phyloP scores from a whole-genome alignment of 2,888 invertebrate genomes.

The Automeris io region DNA sequence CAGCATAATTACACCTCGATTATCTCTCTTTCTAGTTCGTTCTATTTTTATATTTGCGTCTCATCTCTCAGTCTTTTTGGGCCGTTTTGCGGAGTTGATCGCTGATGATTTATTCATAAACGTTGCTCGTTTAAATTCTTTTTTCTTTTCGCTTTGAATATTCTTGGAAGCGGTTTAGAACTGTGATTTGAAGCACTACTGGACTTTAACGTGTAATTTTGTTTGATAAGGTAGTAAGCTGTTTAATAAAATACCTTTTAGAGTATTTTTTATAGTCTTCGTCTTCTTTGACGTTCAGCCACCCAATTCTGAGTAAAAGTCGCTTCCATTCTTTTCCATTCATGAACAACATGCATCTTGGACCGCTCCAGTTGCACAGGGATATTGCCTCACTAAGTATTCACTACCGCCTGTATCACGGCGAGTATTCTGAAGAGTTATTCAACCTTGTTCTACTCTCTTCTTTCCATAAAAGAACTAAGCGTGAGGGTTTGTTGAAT shows the following conservation, averaged over 20 bases:
- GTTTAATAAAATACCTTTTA: neutral
- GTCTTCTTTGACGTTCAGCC: too few relatives aligned
- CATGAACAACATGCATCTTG: too few relatives aligned
- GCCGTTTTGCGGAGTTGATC: constrained; percentile 32
- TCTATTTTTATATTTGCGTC: constrained; percentile 18
- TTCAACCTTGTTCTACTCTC: too few relatives aligned
- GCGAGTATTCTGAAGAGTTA: too few relatives aligned
- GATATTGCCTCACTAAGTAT: too few relatives aligned
- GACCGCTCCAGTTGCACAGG: too few relatives aligned
- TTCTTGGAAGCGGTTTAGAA: constrained; percentile 39
- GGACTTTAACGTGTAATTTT: constrained; percentile 29
- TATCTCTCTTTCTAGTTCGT: constrained; percentile 35
- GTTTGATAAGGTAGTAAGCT: neutral
- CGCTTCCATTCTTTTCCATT: too few relatives aligned
- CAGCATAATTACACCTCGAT: constrained; percentile 63
- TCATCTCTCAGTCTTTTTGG: constrained; percentile 31
- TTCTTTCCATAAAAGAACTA: too few relatives aligned
- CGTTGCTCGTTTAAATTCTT: constrained; percentile 33
- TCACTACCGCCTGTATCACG: too few relatives aligned
- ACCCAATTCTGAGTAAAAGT: too few relatives aligned
- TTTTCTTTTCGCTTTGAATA: constrained; percentile 25
- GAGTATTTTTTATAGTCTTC: neutral
- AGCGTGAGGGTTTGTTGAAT: too few relatives aligned
- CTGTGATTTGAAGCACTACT: constrained; percentile 49
- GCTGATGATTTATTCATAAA: constrained; percentile 52